Evolutionary conservation across 2,113 vertebrate genomes (phyloP).

Genomic region (Pimephales promelas): DNA sequence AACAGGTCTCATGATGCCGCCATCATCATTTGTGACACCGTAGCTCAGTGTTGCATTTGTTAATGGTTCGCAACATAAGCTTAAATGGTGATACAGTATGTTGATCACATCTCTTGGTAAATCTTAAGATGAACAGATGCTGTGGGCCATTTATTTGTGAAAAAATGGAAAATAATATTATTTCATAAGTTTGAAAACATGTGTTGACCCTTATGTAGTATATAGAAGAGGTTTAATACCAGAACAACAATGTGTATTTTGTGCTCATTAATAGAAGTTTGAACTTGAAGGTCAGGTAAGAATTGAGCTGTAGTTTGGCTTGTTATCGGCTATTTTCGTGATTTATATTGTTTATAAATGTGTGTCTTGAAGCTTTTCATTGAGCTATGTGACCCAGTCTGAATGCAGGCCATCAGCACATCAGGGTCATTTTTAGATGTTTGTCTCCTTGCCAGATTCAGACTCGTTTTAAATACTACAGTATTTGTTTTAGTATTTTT

Average conservation of each 20-base stretch:
- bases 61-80: background rate
- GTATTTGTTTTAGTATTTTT: background rate
- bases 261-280: constrained; percentile 65
- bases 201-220: constrained; percentile 74
- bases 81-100: background rate
- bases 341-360: constrained; percentile 71
- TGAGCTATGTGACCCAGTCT: background rate
- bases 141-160: constrained; percentile 74
- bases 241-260: constrained; percentile 66
- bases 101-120: background rate
- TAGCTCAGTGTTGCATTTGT: background rate
- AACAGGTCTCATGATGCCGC: background rate
- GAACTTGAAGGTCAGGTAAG: constrained; percentile 79
- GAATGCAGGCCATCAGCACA: background rate
- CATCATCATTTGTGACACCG: background rate
- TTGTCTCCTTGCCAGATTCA: background rate
- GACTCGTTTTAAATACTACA: background rate
- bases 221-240: constrained; percentile 65
- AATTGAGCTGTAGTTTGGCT: constrained; percentile 70
- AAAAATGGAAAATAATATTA: constrained; percentile 59
- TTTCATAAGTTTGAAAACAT: constrained; percentile 48
- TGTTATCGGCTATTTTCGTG: constrained; percentile 72
- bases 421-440: background rate
- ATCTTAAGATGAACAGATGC: constrained; percentile 62
- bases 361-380: constrained; percentile 60